Percentiles rank a stretch among this genome's conserved stretches.
phyloP scores from a whole-genome alignment of 2,888 invertebrate genomes.

The Coronaproctus castanopsis region DNA sequence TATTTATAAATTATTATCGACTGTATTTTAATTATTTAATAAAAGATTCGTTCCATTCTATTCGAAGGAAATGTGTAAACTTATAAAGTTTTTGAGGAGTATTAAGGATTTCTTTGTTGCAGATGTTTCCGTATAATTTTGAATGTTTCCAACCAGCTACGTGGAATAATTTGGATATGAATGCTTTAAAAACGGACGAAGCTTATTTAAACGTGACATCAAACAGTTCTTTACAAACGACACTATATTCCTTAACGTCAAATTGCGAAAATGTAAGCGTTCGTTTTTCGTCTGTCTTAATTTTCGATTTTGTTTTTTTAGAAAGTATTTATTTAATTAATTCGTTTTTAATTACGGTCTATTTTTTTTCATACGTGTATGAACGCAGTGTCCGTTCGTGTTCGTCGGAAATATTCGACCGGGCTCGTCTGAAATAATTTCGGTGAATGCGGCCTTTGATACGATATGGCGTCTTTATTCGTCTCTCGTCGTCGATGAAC shows the following conservation, averaged over 20 bases:
- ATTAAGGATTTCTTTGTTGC: too few species aligned
- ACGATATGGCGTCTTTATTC: not conserved
- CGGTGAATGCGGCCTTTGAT: not conserved
- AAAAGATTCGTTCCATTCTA: too few species aligned
- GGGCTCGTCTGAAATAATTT: not conserved
- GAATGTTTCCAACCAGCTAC: constrained; percentile 5
- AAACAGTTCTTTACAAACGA: not conserved
- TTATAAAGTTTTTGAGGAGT: too few species aligned
- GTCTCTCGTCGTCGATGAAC: too few species aligned
- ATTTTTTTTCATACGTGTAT: not conserved
- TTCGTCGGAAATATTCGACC: not conserved
- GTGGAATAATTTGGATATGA: constrained; percentile 15
- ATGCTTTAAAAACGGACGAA: constrained; percentile 19
- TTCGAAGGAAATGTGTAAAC: too few species aligned
- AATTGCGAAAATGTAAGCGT: constrained; percentile 46
- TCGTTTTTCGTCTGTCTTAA: not conserved
- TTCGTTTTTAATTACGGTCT: not conserved
- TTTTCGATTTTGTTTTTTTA: not conserved
- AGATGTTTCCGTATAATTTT: not conserved
- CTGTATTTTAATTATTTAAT: too few species aligned
- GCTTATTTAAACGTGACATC: constrained; percentile 20
- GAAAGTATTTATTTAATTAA: too few species aligned
- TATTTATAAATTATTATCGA: too few species aligned
- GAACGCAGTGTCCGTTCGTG: not conserved
- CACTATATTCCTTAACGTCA: constrained; percentile 39